Evolutionary conservation across 1,140 invertebrate genomes (phyloP), one percentile per base, ranked within the genome.

Genomic region (Lordiphosa mommai): DNA sequence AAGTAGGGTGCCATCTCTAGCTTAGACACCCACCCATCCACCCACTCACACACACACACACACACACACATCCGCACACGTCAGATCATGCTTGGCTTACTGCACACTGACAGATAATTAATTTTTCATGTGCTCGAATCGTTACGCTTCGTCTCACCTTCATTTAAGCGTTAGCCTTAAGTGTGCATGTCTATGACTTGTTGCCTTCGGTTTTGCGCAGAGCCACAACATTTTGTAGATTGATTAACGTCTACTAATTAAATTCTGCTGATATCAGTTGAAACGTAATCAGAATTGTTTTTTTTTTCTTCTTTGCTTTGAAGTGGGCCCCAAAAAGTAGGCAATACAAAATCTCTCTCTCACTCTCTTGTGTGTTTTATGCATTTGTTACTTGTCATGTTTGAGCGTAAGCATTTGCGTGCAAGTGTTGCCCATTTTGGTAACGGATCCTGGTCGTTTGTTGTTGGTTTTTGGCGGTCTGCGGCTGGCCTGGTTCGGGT

Each of bases 301-400:
- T n/a, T n/a, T n/a, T n/a, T n/a, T n/a, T n/a, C n/a, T n/a, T n/a
- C n/a, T n/a, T n/a, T n/a, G n/a, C n/a, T n/a, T n/a, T n/a, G n/a
- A n/a, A n/a, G n/a, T n/a, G n/a, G n/a, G 49, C 50, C 44, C 58
- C n/a, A 57, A 57, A 67, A 63, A 47, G 64, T 57, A 61, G 51
- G 58, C 64, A 57, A 63, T 40, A 46, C 6, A 23, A 47, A 59
- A 47, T 50, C 30, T 29, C 36, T 33, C 23, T 27, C 23, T 32
- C n/a, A n/a, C n/a, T n/a, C n/a, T n/a, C n/a, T n/a, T 32, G 34
- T 71, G 57, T 48, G 50, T 68, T 61, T 52, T 68, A 66, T 65
- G 70, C 74, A 73, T 80, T 72, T 79, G 69, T 80, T 79, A 64
- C 63, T 69, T 72, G 73, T 73, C 74, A 65, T 80, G 73, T 79